Percentiles rank a stretch among this genome's conserved stretches.
These are phyloP conservation scores for Seriola quinqueradiata DNA, from an alignment of 2,113 vertebrate genomes.

Conservation along the genomic window DNA sequence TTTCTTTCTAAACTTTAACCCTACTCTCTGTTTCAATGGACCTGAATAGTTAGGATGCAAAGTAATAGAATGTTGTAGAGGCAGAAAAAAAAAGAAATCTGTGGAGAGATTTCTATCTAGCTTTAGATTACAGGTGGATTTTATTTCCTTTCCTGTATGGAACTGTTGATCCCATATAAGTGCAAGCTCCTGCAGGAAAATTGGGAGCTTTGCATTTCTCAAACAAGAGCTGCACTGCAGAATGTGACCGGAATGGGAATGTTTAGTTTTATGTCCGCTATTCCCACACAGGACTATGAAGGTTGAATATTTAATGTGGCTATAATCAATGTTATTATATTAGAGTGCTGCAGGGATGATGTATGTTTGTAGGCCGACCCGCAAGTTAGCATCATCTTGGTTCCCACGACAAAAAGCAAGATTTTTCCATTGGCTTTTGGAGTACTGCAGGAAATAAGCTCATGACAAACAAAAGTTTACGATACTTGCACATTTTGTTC, in stretches of 20 bases:
- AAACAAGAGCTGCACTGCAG: slow-evolving; percentile 21
- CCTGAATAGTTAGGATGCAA: slow-evolving; percentile 9
- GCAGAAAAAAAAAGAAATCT: background rate
- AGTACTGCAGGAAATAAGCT: too few relatives aligned
- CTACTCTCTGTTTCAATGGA: slow-evolving; percentile 2
- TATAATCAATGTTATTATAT: background rate
- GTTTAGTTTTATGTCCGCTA: slow-evolving; percentile 15
- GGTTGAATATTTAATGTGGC: background rate
- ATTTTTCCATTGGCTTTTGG: too few relatives aligned
- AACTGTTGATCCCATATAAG: slow-evolving; percentile 57
- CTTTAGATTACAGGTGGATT: slow-evolving; percentile 36
- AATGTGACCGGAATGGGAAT: slow-evolving; percentile 51
- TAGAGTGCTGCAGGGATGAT: too few relatives aligned
- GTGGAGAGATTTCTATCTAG: slow-evolving; percentile 3
- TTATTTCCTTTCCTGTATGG: slow-evolving; percentile 28
- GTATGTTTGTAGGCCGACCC: too few relatives aligned
- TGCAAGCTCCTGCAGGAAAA: slow-evolving; percentile 48
- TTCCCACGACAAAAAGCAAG: too few relatives aligned
- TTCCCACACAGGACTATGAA: background rate
- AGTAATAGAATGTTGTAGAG: slow-evolving; percentile 9
- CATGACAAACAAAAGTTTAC: too few relatives aligned
- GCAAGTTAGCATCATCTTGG: too few relatives aligned
- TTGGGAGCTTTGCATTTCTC: slow-evolving; percentile 50
- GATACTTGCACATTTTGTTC: too few relatives aligned
- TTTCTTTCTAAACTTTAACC: slow-evolving; percentile 9